Conservation (phyloP, 2,888 invertebrate species). For the Chelonus formosanus region DNA sequence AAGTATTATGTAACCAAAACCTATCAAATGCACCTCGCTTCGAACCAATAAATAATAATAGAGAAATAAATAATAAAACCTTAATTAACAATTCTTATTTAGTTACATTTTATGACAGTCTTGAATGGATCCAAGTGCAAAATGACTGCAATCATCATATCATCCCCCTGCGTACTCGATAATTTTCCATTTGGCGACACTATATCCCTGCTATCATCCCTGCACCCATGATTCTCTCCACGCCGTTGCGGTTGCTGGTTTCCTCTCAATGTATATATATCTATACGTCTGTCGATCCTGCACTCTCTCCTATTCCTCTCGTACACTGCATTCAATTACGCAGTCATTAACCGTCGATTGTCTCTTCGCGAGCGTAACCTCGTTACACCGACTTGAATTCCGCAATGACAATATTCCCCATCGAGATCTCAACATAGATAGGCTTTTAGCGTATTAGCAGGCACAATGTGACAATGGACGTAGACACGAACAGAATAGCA, state of each 20-base stretch:
- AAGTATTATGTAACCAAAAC: too few species aligned
- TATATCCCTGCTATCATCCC: conserved; percentile 4
- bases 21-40: too few species aligned
- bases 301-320: conserved; percentile 38
- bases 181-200: conserved; percentile 32
- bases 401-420: conserved; percentile 58
- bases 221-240: conserved; percentile 18
- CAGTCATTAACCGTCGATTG: conserved; percentile 62
- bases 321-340: conserved; percentile 53
- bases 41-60: too few species aligned
- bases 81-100: too few species aligned
- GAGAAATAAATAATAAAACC: too few species aligned
- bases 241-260: conserved; percentile 5
- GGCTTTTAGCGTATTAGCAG: conserved; percentile 65
- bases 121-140: conserved; percentile 25
- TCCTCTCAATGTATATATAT: conserved; percentile 13
- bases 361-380: conserved; percentile 59
- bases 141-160: conserved; percentile 32
- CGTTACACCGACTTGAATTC: conserved; percentile 60
- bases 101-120: neutral
- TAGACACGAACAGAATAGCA: conserved; percentile 61
- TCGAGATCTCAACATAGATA: conserved; percentile 63
- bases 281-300: conserved; percentile 7
- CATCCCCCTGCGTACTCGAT: conserved; percentile 18
- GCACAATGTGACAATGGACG: conserved; percentile 63